Conservation (phyloP, 2,797 vertebrate species). For the Anabacerthia variegaticeps region DNA sequence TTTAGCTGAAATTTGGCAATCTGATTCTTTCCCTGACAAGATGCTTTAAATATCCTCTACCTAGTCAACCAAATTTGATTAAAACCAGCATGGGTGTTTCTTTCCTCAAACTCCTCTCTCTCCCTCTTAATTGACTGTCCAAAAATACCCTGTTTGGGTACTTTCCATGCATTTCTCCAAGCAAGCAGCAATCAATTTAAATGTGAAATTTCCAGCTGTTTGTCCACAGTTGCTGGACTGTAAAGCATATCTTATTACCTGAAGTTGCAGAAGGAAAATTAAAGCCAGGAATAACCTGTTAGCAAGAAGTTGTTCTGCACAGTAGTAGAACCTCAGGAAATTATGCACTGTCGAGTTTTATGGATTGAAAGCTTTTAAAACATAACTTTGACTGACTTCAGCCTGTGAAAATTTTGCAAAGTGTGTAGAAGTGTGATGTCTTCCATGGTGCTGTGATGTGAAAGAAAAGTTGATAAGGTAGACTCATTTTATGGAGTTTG, state of each 20-base stretch:
- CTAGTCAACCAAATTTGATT: conserved; percentile 29
- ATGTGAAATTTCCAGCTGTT: not conserved
- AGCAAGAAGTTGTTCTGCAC: not conserved
- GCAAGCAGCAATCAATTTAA: not conserved
- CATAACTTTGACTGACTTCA: not conserved
- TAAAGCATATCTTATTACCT: not conserved
- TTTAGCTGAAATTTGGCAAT: conserved; percentile 11
- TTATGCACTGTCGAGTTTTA: not conserved
- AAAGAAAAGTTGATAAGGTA: not conserved
- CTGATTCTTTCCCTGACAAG: not conserved
- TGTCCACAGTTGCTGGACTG: not conserved
- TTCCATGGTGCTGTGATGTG: not conserved
- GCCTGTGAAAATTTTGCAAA: not conserved
- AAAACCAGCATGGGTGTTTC: conserved; percentile 26
- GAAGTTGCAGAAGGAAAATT: not conserved
- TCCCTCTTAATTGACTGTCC: not conserved
- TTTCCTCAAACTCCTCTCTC: not conserved
- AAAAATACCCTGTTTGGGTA: not conserved
- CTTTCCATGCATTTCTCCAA: not conserved
- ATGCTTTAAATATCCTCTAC: conserved; percentile 28
- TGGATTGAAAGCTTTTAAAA: not conserved
- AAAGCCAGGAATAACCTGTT: not conserved
- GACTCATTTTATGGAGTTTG: not conserved
- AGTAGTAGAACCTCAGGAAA: not conserved
- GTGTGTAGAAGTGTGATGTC: not conserved